Conservation (phyloP, 2,888 invertebrate genomes). For the Lithodes maja region DNA sequence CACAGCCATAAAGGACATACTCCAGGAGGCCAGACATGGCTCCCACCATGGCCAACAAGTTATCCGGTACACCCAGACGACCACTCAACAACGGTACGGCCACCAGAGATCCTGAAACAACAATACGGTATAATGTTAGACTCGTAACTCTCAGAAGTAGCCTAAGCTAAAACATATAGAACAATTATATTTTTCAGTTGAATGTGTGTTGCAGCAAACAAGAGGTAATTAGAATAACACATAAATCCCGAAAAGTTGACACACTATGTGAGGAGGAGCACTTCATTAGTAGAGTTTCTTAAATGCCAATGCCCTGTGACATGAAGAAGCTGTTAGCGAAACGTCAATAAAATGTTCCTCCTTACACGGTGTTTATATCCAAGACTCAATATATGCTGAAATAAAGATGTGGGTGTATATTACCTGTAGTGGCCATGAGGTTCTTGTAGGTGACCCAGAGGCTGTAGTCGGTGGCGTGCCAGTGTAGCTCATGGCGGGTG, state of each 20-base stretch:
- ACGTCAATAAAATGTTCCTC: no score
- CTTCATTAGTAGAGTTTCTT: no score
- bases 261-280: no score
- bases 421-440: conserved; percentile 64
- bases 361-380: no score
- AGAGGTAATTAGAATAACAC: no score
- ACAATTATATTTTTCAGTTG: no score
- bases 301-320: no score
- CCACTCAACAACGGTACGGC: conserved; percentile 67
- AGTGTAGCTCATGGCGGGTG: conserved; percentile 66
- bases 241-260: no score
- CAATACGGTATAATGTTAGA: background rate
- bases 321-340: no score
- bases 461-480: conserved; percentile 67
- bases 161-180: no score
- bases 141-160: no score
- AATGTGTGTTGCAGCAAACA: no score
- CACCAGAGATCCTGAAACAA: conserved; percentile 60
- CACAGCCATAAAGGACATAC: conserved; percentile 58
- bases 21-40: conserved; percentile 57
- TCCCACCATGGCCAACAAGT: conserved; percentile 63
- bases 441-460: conserved; percentile 70
- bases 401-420: background rate
- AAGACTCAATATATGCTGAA: background rate
- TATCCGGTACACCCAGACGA: conserved; percentile 59